Evolutionary conservation across 2,797 vertebrate genomes (phyloP).

Genomic region (Mionectes olivaceus): DNA sequence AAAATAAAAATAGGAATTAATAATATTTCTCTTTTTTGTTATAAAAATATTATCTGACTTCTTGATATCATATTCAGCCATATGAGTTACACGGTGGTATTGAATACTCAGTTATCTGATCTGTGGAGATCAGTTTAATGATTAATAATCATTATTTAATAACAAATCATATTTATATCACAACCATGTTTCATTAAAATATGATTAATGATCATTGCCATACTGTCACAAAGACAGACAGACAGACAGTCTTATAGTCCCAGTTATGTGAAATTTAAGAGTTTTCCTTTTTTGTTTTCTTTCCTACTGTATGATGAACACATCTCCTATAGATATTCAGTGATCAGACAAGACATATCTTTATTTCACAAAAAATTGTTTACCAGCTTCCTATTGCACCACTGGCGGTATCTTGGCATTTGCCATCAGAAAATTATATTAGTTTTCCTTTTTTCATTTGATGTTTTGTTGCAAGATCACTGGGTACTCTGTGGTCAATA

Average conservation of each 20-base stretch:
- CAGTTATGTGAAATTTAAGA: neutral
- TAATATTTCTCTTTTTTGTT: neutral
- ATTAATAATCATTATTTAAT: too few species aligned
- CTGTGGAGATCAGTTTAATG: neutral
- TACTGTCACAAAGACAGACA: neutral
- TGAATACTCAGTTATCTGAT: neutral
- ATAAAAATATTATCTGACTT: neutral
- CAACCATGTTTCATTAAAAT: slow-evolving; percentile 37
- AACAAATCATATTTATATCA: slow-evolving; percentile 31
- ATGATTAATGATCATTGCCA: neutral
- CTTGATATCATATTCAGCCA: neutral
- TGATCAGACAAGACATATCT: neutral
- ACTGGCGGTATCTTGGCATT: neutral
- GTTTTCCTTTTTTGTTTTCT: neutral
- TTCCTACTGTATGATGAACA: neutral
- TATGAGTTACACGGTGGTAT: neutral
- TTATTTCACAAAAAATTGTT: neutral
- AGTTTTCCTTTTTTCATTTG: neutral
- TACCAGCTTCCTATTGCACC: neutral
- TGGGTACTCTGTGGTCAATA: neutral
- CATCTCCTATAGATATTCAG: neutral
- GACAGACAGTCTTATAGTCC: neutral
- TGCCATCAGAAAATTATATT: neutral
- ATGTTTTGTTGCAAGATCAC: neutral
- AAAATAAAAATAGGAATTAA: neutral